Conservation (phyloP, 1,140 invertebrate genomes). For the Dinothrombium tinctorium region DNA sequence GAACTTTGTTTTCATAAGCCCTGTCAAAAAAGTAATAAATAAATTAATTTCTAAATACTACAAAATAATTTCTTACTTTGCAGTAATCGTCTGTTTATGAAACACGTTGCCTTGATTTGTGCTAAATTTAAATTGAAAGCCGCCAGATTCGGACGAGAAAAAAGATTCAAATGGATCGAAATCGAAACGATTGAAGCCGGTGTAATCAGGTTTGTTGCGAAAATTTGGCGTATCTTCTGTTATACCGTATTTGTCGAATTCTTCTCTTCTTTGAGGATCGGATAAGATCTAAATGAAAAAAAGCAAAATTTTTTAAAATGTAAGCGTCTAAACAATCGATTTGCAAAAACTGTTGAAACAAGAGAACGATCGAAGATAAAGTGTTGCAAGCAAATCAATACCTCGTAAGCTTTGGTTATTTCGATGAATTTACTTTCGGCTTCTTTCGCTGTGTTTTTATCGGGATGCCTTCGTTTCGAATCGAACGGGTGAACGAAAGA, state of each 20-base stretch:
- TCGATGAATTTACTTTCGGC: conserved; percentile 76
- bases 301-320: conserved; percentile 4
- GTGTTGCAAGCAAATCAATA: conserved; percentile 16
- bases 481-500: neutral
- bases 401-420: conserved; percentile 83
- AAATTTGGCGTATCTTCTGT: conserved; percentile 49
- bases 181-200: conserved; percentile 33
- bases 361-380: neutral
- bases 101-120: conserved; percentile 56
- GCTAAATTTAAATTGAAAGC: conserved; percentile 43
- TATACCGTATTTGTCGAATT: conserved; percentile 67
- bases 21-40: conserved; percentile 25
- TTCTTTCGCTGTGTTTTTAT: conserved; percentile 56
- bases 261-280: conserved; percentile 52
- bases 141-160: conserved; percentile 20
- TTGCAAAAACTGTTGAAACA: neutral
- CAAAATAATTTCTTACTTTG: conserved; percentile 6
- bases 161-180: conserved; percentile 22
- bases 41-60: neutral
- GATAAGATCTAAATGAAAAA: conserved; percentile 20
- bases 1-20: conserved; percentile 57
- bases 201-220: conserved; percentile 27
- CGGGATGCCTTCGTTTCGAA: conserved; percentile 53
- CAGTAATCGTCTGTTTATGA: conserved; percentile 49
- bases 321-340: neutral